Conservation (phyloP, 2,797 vertebrate genomes). For the Buphagus erythrorhynchus region DNA sequence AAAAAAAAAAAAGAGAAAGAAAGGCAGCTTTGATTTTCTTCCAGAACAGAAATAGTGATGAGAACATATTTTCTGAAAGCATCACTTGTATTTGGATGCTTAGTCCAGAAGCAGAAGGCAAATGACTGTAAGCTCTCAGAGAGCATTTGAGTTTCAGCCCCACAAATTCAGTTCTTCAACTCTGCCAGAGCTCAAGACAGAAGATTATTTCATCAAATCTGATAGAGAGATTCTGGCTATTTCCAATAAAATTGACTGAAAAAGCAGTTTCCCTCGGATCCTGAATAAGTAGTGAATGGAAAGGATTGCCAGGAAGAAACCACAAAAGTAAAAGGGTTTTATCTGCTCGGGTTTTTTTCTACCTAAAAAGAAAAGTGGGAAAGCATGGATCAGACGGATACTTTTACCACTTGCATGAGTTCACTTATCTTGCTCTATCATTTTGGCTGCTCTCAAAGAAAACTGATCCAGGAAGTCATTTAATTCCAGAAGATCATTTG, state of each 20-base stretch:
- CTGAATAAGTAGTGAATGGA: not conserved
- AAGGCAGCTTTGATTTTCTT: not conserved
- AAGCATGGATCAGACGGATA: not conserved
- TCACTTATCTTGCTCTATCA: not conserved
- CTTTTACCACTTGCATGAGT: not conserved
- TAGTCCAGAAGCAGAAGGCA: not conserved
- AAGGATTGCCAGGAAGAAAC: not conserved
- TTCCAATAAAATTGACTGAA: not conserved
- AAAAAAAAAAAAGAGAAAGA: too few relatives aligned
- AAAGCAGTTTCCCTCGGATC: not conserved
- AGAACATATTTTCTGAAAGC: not conserved
- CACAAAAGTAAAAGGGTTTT: not conserved
- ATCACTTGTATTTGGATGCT: not conserved
- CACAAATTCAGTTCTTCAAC: not conserved
- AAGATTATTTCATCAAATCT: not conserved
- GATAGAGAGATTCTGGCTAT: not conserved
- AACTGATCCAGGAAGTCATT: slow-evolving; percentile 13
- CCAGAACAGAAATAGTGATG: not conserved
- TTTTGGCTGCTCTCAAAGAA: not conserved
- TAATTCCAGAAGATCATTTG: slow-evolving; percentile 33
- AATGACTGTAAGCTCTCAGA: not conserved
- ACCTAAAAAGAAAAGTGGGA: not conserved
- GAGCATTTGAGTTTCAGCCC: not conserved
- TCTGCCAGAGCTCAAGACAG: not conserved
- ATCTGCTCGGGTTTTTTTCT: not conserved